Evolutionary conservation across 2,888 invertebrate species (phyloP), one percentile per base, ranked within the genome.

Genomic region (Dinocampus coccinellae): DNA sequence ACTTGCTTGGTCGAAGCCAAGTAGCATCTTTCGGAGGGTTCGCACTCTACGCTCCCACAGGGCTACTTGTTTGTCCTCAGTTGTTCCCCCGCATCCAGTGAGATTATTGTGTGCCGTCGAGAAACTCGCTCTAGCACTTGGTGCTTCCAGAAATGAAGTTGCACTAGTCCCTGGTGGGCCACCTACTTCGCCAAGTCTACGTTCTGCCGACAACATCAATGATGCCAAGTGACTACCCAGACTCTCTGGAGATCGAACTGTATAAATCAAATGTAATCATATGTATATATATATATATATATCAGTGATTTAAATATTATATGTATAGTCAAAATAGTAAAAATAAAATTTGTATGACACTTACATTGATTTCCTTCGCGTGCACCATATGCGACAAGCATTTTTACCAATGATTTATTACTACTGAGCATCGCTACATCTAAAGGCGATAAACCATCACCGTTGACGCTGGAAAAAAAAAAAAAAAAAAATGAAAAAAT

Each of bases 401-500:
- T 94, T 89, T 94, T 95, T 69, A 95, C 95, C 87, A 98, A 92
- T 65, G 94, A 93, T 79, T 94, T 91, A 87, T 97, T 96, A 88
- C 94, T 95, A 84, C 95, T 95, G 84, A 98, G 90, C 65, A 97
- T 95, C 0, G 98, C 97, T 75, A 98, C 94, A 88, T 98, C 98
- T 87, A 98, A 88, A 0, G 97, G 94, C 10, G 97, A 95, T 76
- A 98, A 89, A 24, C 95, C 95, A 88, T 97, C 97, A 72, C 92
- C 91, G 87, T 97, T 98, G 81, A 95, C 91, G 87, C 97, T 97
- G 90, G 7, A 90, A 88, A 65, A 33, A 64, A 55, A 57, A 52
- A 55, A 61, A 11, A 26, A 34, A 63, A 36, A 11, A 42, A 29
- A 22, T 22, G n/a, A n/a, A n/a, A 52, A 53, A 62, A 58, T 57